Evolutionary conservation across 2,797 vertebrate genomes (phyloP).

Genomic region (Liasis olivaceus): DNA sequence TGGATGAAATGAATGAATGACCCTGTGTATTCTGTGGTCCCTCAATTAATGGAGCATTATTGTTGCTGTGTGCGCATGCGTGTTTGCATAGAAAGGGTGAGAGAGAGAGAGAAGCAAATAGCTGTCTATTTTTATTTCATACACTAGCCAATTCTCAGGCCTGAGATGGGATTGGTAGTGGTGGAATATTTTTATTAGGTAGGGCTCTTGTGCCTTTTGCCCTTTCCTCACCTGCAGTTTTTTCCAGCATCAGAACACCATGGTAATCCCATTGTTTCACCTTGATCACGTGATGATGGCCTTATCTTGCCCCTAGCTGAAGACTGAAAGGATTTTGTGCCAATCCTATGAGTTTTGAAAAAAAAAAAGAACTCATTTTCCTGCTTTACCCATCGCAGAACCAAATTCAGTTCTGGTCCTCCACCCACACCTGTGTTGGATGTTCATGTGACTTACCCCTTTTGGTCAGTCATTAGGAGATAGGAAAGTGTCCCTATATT

Average conservation of each 20-base stretch:
- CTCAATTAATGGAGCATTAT: conserved; percentile 14
- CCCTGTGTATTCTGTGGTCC: conserved; percentile 1
- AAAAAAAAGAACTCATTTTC: neutral
- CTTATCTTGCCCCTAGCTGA: neutral
- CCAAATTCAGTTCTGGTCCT: neutral
- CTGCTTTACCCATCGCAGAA: neutral
- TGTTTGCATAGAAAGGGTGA: neutral
- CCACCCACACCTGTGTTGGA: too few species aligned
- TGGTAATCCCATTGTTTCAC: neutral
- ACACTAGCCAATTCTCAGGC: neutral
- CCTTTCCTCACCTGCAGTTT: neutral
- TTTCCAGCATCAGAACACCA: neutral
- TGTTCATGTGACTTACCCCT: too few species aligned
- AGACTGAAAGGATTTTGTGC: neutral
- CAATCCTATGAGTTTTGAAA: neutral
- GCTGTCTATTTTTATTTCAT: neutral
- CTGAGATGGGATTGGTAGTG: neutral
- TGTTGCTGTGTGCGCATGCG: neutral
- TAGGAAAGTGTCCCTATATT: too few species aligned
- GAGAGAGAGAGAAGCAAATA: neutral
- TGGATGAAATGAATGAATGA: conserved; percentile 12
- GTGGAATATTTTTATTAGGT: neutral
- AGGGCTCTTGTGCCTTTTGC: neutral
- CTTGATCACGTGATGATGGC: neutral
- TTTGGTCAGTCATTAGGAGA: too few species aligned